These are phyloP conservation scores for Habropoda laboriosa DNA, from an alignment of 1,140 invertebrate genomes.

Conservation along the genomic window DNA sequence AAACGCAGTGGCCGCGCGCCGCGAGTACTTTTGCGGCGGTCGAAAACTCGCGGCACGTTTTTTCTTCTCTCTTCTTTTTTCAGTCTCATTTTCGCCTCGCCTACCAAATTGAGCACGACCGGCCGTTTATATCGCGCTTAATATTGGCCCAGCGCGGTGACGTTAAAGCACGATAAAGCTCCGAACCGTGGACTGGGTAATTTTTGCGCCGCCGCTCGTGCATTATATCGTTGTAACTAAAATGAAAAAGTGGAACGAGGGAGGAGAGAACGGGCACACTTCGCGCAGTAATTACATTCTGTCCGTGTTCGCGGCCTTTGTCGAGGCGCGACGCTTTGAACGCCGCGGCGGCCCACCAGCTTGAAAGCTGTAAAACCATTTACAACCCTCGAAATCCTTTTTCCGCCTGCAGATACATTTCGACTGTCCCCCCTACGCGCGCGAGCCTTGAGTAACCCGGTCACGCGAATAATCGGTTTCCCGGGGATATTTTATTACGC, in stretches of 20 bases:
- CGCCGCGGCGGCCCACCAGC: background rate
- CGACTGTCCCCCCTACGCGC: background rate
- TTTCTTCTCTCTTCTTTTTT: no score
- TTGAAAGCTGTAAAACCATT: background rate
- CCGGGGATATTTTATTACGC: background rate
- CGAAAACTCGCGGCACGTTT: constrained; percentile 49
- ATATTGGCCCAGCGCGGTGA: constrained; percentile 57
- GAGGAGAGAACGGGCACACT: background rate
- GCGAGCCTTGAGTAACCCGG: background rate
- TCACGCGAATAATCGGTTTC: background rate
- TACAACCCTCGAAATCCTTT: background rate
- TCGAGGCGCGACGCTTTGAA: background rate
- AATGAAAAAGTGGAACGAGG: no score
- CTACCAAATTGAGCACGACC: constrained; percentile 55
- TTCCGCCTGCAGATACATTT: background rate
- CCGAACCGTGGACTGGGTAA: constrained; percentile 14
- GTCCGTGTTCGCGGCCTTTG: background rate
- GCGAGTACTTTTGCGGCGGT: constrained; percentile 37
- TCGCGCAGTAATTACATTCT: constrained; percentile 15
- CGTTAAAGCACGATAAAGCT: constrained; percentile 61
- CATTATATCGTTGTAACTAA: background rate
- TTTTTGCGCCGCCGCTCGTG: constrained; percentile 47
- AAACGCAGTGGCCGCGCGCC: constrained; percentile 39
- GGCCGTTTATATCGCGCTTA: constrained; percentile 65
- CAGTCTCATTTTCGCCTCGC: constrained; percentile 35